Conservation (phyloP, 2,888 invertebrate genomes). For the Tachina grossa region DNA sequence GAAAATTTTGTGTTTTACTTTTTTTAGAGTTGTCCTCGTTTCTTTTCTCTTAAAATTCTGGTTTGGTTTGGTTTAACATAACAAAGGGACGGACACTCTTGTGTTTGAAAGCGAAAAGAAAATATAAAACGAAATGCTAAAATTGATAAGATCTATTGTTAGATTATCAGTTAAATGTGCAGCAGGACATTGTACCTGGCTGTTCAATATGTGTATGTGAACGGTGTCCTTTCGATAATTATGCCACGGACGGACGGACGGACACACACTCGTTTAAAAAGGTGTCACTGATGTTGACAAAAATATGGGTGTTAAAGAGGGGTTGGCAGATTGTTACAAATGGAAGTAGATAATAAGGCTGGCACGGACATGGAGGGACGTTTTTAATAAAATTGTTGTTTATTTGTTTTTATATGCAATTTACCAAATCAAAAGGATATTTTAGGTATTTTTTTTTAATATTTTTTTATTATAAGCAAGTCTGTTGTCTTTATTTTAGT, state of each 20-base stretch:
- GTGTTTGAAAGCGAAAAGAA: not conserved
- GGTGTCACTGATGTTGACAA: conserved; percentile 54
- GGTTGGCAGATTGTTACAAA: conserved; percentile 70
- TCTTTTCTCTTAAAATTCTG: conserved; percentile 1
- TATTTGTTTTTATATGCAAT: conserved; percentile 58
- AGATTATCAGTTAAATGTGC: conserved; percentile 66
- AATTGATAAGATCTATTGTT: conserved; percentile 66
- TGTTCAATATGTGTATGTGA: not conserved
- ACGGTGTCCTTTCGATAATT: conserved; percentile 44
- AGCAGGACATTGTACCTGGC: conserved; percentile 64
- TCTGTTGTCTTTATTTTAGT: not conserved
- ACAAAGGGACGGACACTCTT: conserved; percentile 62
- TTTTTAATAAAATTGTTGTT: conserved; percentile 29
- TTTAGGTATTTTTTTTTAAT: not conserved
- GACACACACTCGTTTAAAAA: conserved; percentile 50
- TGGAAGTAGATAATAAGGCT: conserved; percentile 65
- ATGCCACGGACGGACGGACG: conserved; percentile 58
- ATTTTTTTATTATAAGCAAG: not conserved
- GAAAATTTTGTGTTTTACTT: conserved; percentile 2
- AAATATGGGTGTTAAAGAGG: conserved; percentile 68
- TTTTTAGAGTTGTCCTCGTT: conserved; percentile 9
- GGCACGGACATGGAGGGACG: not conserved
- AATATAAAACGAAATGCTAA: conserved; percentile 40
- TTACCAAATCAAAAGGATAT: conserved; percentile 19
- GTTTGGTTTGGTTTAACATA: conserved; percentile 59